Conservation (phyloP, 1,140 invertebrate species). For the Meteorus sp. region DNA sequence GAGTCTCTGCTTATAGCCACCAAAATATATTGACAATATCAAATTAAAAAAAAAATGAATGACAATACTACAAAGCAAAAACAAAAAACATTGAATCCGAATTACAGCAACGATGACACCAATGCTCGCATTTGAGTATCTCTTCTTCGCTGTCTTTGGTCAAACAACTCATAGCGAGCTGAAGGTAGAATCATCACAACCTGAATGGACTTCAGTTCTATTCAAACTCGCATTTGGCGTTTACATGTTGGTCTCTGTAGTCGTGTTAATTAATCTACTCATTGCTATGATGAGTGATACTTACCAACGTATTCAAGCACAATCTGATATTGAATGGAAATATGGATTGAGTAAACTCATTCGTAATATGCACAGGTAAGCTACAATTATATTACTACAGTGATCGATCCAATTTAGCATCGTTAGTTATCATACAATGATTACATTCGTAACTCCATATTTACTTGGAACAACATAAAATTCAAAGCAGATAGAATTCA, state of each 20-base stretch:
- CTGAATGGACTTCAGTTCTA: slow-evolving; percentile 76
- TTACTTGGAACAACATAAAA: no score
- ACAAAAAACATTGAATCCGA: slow-evolving; percentile 44
- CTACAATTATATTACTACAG: slow-evolving; percentile 14
- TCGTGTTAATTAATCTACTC: slow-evolving; percentile 96
- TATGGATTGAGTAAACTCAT: slow-evolving; percentile 98
- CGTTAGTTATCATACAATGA: not conserved
- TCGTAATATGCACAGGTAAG: slow-evolving; percentile 90
- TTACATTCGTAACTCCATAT: no score
- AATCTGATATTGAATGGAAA: slow-evolving; percentile 99
- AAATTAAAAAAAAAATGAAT: slow-evolving; percentile 30
- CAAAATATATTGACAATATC: slow-evolving; percentile 21
- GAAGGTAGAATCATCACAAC: slow-evolving; percentile 66
- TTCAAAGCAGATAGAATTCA: no score
- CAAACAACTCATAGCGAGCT: slow-evolving; percentile 87
- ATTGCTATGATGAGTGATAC: slow-evolving; percentile 99
- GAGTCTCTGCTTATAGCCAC: slow-evolving; percentile 43
- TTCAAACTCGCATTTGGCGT: slow-evolving; percentile 90
- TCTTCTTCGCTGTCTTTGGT: slow-evolving; percentile 98
- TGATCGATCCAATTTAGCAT: no score
- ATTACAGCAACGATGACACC: slow-evolving; percentile 80
- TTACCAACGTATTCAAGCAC: slow-evolving; percentile 96
- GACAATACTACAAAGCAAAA: slow-evolving; percentile 25
- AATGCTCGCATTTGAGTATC: slow-evolving; percentile 89
- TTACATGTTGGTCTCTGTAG: slow-evolving; percentile 96